A percentile compares a stretch with the other conserved stretches of the same genome.
Conservation (phyloP, 2,797 vertebrate genomes). For the Mormyrus proboscirostris region DNA sequence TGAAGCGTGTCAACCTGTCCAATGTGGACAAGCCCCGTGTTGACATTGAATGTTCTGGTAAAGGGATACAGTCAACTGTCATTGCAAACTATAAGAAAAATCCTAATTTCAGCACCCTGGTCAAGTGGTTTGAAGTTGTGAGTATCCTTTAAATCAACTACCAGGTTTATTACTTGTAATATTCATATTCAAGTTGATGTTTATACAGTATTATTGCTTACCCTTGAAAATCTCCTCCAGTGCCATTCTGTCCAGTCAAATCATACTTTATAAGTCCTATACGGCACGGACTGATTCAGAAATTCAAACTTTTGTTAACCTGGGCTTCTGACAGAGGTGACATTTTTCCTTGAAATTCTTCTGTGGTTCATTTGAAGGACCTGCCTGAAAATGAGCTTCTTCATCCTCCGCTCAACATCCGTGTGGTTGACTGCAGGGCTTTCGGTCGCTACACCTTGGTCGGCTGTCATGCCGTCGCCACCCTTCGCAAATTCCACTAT, state of each 20-base stretch:
- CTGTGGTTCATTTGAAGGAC: conserved; percentile 59
- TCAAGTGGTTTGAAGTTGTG: conserved; percentile 99
- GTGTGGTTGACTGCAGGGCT: conserved; percentile 90
- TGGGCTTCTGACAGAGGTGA: neutral
- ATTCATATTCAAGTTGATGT: neutral
- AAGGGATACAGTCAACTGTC: conserved; percentile 83
- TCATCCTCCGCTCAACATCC: conserved; percentile 86
- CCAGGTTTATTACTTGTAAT: neutral
- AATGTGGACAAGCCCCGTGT: conserved; percentile 91
- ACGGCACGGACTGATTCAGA: neutral
- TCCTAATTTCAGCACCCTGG: conserved; percentile 91
- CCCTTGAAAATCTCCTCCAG: neutral
- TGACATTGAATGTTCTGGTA: conserved; percentile 91
- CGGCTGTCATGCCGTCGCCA: conserved; percentile 84
- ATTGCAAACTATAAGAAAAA: conserved; percentile 99
- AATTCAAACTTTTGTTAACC: neutral
- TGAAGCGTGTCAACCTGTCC: conserved; percentile 92
- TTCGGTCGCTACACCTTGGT: conserved; percentile 93
- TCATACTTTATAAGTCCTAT: neutral
- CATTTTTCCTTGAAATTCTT: neutral
- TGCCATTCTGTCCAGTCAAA: neutral
- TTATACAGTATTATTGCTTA: neutral
- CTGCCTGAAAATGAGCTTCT: conserved; percentile 93
- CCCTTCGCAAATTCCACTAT: conserved; percentile 82
- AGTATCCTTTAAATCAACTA: conserved; percentile 39